Base-by-base conservation (phyloP, 2,113 vertebrate genomes). In the Erythrolamprus reginae region DNA sequence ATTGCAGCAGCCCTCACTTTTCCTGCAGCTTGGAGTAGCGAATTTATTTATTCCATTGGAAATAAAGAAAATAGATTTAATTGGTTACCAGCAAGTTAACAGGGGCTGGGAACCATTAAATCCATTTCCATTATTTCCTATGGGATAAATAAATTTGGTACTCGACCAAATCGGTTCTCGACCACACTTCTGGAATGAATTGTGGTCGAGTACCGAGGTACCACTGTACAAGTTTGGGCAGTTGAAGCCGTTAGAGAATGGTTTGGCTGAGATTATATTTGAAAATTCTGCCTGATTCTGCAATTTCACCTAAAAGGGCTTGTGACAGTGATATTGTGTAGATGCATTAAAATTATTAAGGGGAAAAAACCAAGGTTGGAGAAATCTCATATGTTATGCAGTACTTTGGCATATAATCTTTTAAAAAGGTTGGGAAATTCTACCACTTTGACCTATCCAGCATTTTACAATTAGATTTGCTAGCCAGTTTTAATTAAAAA, bases 371-470 rank as follows among this genome's bases (percentile, higher is more conserved):
- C 85, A 84, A 19, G 33, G 65, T 77, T 33, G 33, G 65, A 33
- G 65, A 77, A 77, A 77, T 89, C 84, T 55, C 83, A 88, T 58
- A 85, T 82, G 92, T 93, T 95, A 61, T 58, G 58, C 42, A 86
- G 84, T 92, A 50, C 45, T 65, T 88, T 90, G 94, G 88, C 88
- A 92, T 94, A 50, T 92, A 89, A 86, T 90, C 77, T 2, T 48
- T 83, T 90, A 90, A 93, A 58, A 24, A 94, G 1, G 93, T 55
- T 52, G 92, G 82, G 38, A 93, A 94, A 95, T 38, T 95, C 70
- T 83, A 87, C 92, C 85, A 92, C 92, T 96, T 93, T 91, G 93
- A 93, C 91, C 84, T 96, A 92, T 90, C 93, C 95, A 95, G 0
- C 91, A 91, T 94, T 96, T 92, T 93, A 48, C 86, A 89, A 70